Base-by-base conservation (phyloP, 2,797 vertebrate species). In the Sebastes itinus region DNA sequence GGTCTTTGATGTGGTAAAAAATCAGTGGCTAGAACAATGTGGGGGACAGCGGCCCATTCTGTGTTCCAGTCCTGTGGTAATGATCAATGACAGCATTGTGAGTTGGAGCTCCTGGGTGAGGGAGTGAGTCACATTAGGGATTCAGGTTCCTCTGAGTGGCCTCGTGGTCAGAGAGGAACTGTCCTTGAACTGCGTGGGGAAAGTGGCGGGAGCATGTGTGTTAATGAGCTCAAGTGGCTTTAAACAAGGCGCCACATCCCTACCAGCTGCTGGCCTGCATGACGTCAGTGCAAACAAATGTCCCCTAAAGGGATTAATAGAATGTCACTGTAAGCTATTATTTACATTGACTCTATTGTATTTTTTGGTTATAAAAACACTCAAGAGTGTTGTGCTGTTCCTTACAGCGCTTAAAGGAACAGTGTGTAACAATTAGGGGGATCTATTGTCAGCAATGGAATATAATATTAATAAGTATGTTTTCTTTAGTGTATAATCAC, bases 1-100 rank as follows among this genome's bases (percentile, higher is more conserved):
- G 7, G 63, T 77, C 89, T 93, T 91, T 94, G 91, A 93, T 88
- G 84, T 87, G 55, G 63, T 76, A 12, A 83, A 80, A 81, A 82
- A 66, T 67, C 66, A n/a, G 49, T 30, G 22, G 28, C 69, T 8
- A 55, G 78, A 92, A 93, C 89, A 94, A 93, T 89, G 83, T 13
- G 46, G 32, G 25, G 80, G 78, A 46, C 71, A 3, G 62, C 69
- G 70, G 75, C 72, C 75, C 69, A 71, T 62, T 74, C 68, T 84
- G 64, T 90, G 77, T 66, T 25, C 82, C 63, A 52, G 64, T 33
- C 81, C 78, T 74, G 67, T 77, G 28, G 54, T 87, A 78, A 67
- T 72, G 71, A 87, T 85, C 60, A 70, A 77, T 84, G 70, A 59
- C 60, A 35, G 13, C n/a, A 49, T 80, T 86, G 77, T 79, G 32